Conservation (phyloP, 2,797 vertebrate species). For the Bryconaethiops microstoma region DNA sequence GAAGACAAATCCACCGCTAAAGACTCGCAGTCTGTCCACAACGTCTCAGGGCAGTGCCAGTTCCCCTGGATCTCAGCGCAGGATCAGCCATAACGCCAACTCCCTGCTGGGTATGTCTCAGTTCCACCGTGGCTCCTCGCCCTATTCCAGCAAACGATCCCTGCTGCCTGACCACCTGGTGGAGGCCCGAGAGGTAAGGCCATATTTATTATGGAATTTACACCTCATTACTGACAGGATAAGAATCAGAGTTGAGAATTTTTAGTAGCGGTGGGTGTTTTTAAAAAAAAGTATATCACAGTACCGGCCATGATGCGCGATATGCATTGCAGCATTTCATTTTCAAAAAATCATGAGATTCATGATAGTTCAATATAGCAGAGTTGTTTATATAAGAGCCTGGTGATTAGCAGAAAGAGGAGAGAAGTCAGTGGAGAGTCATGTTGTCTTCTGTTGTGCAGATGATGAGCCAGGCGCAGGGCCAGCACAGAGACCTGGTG, state of each 20-base stretch:
- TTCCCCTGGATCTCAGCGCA: constrained; percentile 88
- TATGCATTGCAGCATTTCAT: too few relatives aligned
- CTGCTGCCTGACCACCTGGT: constrained; percentile 92
- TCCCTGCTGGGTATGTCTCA: constrained; percentile 86
- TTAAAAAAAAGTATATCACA: too few relatives aligned
- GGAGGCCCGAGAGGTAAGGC: constrained; percentile 92
- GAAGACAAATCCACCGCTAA: constrained; percentile 94
- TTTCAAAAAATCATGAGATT: too few relatives aligned
- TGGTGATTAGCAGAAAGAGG: too few relatives aligned
- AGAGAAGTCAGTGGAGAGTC: neutral
- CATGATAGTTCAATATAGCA: neutral
- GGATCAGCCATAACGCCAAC: constrained; percentile 88
- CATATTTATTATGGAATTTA: neutral
- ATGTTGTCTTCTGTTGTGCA: constrained; percentile 59
- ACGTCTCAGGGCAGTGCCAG: constrained; percentile 92
- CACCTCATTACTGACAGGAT: neutral
- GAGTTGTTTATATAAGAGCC: neutral
- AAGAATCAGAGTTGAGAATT: neutral
- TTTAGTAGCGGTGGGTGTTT: too few relatives aligned
- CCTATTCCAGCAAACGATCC: constrained; percentile 84
- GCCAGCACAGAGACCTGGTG: constrained; percentile 93
- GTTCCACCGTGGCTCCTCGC: constrained; percentile 80
- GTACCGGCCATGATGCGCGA: too few relatives aligned
- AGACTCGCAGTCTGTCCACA: constrained; percentile 94
- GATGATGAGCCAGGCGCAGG: constrained; percentile 98